Evolutionary conservation across 2,888 invertebrate species (phyloP).

Genomic region (Stomorhina lunata): DNA sequence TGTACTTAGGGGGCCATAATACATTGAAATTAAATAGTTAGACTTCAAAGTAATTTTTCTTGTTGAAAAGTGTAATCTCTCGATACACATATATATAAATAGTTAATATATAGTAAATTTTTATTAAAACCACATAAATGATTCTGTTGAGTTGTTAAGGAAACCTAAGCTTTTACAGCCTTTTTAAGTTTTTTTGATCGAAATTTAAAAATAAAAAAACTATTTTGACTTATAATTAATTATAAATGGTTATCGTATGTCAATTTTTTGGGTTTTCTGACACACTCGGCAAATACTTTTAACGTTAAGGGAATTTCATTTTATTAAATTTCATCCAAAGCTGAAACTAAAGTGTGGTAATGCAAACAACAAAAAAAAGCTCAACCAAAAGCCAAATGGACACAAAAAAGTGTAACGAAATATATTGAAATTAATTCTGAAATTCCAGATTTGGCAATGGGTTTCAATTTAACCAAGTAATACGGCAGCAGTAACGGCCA

Average conservation of each 20-base stretch:
- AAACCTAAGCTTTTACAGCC: too few relatives aligned
- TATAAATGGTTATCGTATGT: slow-evolving; percentile 51
- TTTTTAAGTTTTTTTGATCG: background rate
- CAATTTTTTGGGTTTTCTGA: background rate
- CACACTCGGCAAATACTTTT: background rate
- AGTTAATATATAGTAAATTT: background rate
- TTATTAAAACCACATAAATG: too few relatives aligned
- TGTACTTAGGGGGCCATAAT: too few relatives aligned
- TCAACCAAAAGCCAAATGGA: background rate
- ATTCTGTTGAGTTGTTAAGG: too few relatives aligned
- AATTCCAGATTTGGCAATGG: slow-evolving; percentile 74
- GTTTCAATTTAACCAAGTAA: slow-evolving; percentile 66
- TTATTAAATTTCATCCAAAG: background rate
- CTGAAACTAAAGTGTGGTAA: slow-evolving; percentile 11
- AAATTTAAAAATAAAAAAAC: background rate
- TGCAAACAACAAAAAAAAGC: background rate
- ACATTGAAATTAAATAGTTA: too few relatives aligned
- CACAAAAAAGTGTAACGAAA: slow-evolving; percentile 66
- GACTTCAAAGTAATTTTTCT: too few relatives aligned
- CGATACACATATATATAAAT: background rate
- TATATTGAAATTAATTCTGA: slow-evolving; percentile 71
- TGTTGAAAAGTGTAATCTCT: too few relatives aligned
- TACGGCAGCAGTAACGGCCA: background rate
- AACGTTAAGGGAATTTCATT: slow-evolving; percentile 29
- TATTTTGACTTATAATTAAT: slow-evolving; percentile 47